phyloP scores from a whole-genome alignment of 2,888 invertebrate species.

The Macropis europaea region DNA sequence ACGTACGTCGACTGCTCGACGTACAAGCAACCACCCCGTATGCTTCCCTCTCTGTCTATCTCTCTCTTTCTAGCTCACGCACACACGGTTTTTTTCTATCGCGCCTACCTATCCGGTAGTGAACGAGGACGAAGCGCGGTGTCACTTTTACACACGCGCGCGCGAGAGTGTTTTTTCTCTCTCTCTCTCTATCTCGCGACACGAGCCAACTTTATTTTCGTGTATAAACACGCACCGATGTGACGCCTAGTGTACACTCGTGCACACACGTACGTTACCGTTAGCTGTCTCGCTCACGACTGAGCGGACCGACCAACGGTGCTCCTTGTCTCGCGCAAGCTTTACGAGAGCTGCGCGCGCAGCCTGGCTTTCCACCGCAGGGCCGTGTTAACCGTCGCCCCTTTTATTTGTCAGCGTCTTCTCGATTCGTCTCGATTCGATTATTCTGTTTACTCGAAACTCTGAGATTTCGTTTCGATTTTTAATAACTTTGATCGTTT shows the following conservation, averaged over 20 bases:
- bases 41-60: neutral
- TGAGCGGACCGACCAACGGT: too few species aligned
- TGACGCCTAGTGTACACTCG: slow-evolving; percentile 36
- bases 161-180: too few species aligned
- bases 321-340: slow-evolving; percentile 6
- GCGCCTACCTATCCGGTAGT: slow-evolving; percentile 28
- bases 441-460: too few species aligned
- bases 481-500: too few species aligned
- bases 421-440: too few species aligned
- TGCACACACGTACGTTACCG: slow-evolving; percentile 25
- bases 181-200: too few species aligned
- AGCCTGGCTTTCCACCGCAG: slow-evolving; percentile 55
- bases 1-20: too few species aligned
- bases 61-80: neutral
- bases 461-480: too few species aligned
- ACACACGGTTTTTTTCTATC: slow-evolving; percentile 10
- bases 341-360: slow-evolving; percentile 65
- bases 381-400: too few species aligned
- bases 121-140: slow-evolving; percentile 25
- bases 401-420: too few species aligned
- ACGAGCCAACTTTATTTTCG: slow-evolving; percentile 40
- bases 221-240: slow-evolving; percentile 49
- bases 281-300: slow-evolving; percentile 3
- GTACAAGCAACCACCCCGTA: too few species aligned
- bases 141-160: slow-evolving; percentile 34